Base-by-base conservation (phyloP, 2,113 vertebrate genomes). In the Thunnus thynnus region DNA sequence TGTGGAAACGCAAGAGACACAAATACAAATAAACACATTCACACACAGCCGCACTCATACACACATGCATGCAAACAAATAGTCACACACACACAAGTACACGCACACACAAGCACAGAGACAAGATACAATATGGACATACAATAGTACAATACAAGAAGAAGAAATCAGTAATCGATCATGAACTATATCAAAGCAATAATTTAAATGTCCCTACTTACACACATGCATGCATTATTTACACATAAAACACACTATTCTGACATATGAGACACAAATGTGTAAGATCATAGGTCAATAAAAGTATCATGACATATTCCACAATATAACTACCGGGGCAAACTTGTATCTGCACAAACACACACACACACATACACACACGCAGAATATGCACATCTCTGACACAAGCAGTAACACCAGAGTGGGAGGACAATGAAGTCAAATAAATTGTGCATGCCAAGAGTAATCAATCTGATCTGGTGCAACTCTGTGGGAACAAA, bases 401-500 rank as follows among this genome's bases (percentile, higher is more conserved):
- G 86, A 90, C 83, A 92, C 75, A 83, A 73, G 82, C 81, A 76
- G 74, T 68, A 83, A 87, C 62, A 89, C 65, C 72, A 51, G 77
- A 88, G 91, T 91, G 85, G 91, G 91, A 91, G 90, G 92, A 92
- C 90, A 89, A 87, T 90, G 86, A 91, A 93, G 88, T 92, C 90
- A 92, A 92, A 93, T 92, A 84, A 93, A 94, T 90, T 90, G 90
- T 84, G 87, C 87, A 85, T 88, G 93, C 89, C 91, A 91, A 83
- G 86, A 89, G 81, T 91, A 88, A 94, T 93, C 92, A 93, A 91
- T 93, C 85, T 93, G 79, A 89, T 91, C 65, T 73, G 82, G 67
- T 88, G 82, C 81, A 85, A 89, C 88, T 89, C 56, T 64, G 79
- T 78, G 86, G 69, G 78, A 90, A 89, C 91, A 92, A 88, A 87